Evolutionary conservation across 2,797 vertebrate genomes (phyloP).

Genomic region (Delichon dasypus): DNA sequence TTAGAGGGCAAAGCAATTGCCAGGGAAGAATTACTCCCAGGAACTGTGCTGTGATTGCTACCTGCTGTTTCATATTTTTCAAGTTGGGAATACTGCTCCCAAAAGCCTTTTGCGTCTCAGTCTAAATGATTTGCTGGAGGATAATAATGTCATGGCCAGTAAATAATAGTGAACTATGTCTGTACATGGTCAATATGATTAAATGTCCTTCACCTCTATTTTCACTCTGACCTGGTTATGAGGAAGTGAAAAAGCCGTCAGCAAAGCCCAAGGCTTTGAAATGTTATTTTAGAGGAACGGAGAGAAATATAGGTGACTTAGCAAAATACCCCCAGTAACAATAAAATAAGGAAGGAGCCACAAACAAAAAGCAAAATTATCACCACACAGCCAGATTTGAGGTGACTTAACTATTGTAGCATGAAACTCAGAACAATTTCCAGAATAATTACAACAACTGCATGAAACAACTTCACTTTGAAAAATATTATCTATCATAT

Average conservation of each 20-base stretch:
- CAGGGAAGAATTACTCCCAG: conserved; percentile 73
- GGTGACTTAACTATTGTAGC: not conserved
- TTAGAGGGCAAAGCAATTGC: conserved; percentile 82
- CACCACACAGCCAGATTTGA: not conserved
- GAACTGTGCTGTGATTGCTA: conserved; percentile 79
- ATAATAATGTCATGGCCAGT: conserved; percentile 88
- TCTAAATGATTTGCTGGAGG: conserved; percentile 83
- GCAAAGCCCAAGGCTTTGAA: conserved; percentile 60
- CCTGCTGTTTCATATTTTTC: conserved; percentile 80
- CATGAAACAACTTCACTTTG: not conserved
- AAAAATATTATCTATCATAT: not conserved
- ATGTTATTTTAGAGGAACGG: conserved; percentile 50
- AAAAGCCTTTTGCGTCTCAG: conserved; percentile 79
- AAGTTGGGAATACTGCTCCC: conserved; percentile 77
- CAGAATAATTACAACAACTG: not conserved
- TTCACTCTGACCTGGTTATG: conserved; percentile 76
- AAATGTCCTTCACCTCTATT: conserved; percentile 80
- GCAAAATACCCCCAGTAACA: conserved; percentile 33
- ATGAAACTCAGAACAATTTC: not conserved
- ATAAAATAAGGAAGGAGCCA: not conserved
- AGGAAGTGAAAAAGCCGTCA: conserved; percentile 59
- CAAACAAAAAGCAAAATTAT: conserved; percentile 27
- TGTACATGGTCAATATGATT: conserved; percentile 84
- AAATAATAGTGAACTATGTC: conserved; percentile 86
- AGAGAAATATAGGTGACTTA: conserved; percentile 33